Evolutionary conservation across 1,140 invertebrate species (phyloP).

Genomic region (Drosophila tristis): DNA sequence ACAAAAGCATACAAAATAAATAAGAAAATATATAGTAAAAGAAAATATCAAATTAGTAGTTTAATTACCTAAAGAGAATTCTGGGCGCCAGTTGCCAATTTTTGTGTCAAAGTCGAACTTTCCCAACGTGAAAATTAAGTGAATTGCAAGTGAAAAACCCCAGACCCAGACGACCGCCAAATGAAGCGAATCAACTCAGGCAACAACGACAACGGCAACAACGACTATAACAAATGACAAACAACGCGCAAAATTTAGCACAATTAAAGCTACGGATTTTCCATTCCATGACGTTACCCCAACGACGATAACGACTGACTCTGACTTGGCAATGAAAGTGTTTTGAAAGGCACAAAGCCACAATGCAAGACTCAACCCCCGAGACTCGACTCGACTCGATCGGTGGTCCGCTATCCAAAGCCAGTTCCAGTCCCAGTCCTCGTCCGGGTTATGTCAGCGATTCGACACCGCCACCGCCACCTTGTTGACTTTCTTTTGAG

Average conservation of each 20-base stretch:
- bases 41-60: slow-evolving; percentile 49
- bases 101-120: slow-evolving; percentile 38
- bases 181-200: slow-evolving; percentile 37
- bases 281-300: slow-evolving; percentile 35
- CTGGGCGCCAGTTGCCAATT: slow-evolving; percentile 31
- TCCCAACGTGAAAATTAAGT: slow-evolving; percentile 44
- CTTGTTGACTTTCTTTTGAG: slow-evolving; percentile 77
- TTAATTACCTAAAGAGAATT: slow-evolving; percentile 45
- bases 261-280: slow-evolving; percentile 71
- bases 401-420: slow-evolving; percentile 2
- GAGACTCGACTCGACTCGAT: slow-evolving; percentile 16
- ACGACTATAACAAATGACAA: slow-evolving; percentile 1
- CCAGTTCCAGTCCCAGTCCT: no score
- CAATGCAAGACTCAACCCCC: background rate
- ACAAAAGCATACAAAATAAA: slow-evolving; percentile 35
- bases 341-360: slow-evolving; percentile 46
- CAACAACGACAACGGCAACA: slow-evolving; percentile 13
- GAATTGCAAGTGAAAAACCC: slow-evolving; percentile 54
- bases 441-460: slow-evolving; percentile 65
- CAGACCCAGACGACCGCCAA: slow-evolving; percentile 44
- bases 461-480: slow-evolving; percentile 23
- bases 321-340: slow-evolving; percentile 65
- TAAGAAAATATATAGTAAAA: background rate
- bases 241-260: slow-evolving; percentile 67
- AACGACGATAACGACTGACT: slow-evolving; percentile 40